Conservation (phyloP, 2,797 vertebrate genomes). For the Mergus octosetaceus region DNA sequence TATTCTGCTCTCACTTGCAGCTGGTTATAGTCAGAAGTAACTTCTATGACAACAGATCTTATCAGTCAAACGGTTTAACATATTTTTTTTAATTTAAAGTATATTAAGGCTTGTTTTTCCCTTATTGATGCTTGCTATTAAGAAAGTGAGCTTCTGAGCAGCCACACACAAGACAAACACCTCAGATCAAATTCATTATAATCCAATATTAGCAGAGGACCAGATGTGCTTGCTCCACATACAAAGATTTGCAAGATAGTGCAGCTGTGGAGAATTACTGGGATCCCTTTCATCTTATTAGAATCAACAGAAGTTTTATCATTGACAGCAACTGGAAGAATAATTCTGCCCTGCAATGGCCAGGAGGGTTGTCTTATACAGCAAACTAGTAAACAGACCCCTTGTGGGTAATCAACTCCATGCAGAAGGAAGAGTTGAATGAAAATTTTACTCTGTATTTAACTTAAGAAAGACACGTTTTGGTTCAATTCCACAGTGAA, state of each 20-base stretch:
- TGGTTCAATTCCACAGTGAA: neutral
- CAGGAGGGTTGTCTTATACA: neutral
- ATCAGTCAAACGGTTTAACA: neutral
- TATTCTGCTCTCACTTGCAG: neutral
- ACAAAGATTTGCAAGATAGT: neutral
- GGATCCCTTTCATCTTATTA: neutral
- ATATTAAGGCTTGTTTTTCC: neutral
- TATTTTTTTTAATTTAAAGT: neutral
- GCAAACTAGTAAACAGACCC: neutral
- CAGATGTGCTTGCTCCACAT: neutral
- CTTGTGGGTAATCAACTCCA: neutral
- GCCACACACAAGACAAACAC: neutral
- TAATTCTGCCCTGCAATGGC: neutral
- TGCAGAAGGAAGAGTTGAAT: neutral
- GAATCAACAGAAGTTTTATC: neutral
- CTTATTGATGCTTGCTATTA: neutral
- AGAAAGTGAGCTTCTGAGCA: neutral
- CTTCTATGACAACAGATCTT: neutral
- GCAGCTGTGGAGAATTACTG: constrained; percentile 4
- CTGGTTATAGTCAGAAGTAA: neutral
- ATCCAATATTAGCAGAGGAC: neutral
- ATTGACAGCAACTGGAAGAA: neutral
- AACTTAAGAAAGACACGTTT: neutral
- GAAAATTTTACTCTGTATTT: neutral
- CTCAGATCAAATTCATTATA: neutral